phyloP scores from a whole-genome alignment of 2,888 invertebrate species.

The Tipula unca region DNA sequence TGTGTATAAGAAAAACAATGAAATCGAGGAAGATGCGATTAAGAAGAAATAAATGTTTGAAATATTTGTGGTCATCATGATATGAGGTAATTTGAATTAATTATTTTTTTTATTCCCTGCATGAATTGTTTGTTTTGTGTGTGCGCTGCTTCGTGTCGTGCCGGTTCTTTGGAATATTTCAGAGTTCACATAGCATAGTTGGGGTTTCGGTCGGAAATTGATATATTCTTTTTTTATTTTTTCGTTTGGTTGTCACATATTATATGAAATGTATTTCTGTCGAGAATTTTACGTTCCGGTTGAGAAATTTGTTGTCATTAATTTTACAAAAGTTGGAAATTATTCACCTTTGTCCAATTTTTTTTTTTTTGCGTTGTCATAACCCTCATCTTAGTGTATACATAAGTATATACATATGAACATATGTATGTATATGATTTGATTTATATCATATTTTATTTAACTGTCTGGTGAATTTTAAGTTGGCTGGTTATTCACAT shows the following conservation, averaged over 20 bases:
- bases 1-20: neutral
- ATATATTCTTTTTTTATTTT: neutral
- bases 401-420: neutral
- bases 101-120: neutral
- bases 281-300: neutral
- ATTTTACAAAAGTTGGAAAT: neutral
- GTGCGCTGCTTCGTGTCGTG: neutral
- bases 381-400: neutral
- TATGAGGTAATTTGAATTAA: constrained; percentile 8
- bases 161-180: neutral
- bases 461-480: neutral
- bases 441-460: constrained; percentile 8
- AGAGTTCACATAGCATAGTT: neutral
- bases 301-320: neutral
- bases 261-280: neutral
- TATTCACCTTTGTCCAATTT: neutral
- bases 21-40: neutral
- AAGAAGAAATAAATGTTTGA: neutral
- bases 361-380: neutral
- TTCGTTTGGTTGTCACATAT: neutral
- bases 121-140: neutral
- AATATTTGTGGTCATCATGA: constrained; percentile 14
- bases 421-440: neutral
- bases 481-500: neutral
- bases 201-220: neutral